Evolutionary conservation across 2,113 vertebrate genomes (phyloP), one percentile per base, ranked within the genome.

Genomic region (Elephas maximus): DNA sequence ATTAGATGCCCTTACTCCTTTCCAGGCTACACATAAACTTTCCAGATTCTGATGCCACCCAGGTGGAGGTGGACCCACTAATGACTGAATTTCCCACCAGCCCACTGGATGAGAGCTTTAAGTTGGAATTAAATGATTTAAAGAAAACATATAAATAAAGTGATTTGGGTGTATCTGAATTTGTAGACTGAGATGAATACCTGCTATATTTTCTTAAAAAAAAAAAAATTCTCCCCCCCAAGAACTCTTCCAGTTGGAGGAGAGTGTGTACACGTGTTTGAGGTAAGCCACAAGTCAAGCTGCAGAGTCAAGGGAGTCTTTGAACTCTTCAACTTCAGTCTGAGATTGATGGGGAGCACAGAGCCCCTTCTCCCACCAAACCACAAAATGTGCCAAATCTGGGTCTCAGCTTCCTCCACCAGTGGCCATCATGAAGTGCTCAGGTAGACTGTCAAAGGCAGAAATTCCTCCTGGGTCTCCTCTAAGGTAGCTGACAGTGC

Each of bases 71-170:
- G 14, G 67, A 88, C 69, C 62, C 74, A 81, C 17, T 44, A n/a
- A 77, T 37, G 60, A 45, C 71, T 78, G 28, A 63, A 74, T 85
- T 93, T 85, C 41, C 81, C 24, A 92, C n/a, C 26, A 81, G 51
- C 51, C 74, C 62, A 93, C 62, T 12, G 5, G 14, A 94, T 53
- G 73, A 63, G 65, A 48, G 14, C 53, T 96, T 79, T 48, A 48
- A 85, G 48, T 51, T n/a, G 37, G 67, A 96, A 92, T 90, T 90
- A 92, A 91, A 53, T 94, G 91, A 96, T 88, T 92, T 95, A 63
- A 97, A 92, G 45, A 90, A 93, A 96, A 93, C 51, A 96, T 23
- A 77, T 87, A 77, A 87, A 77, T 83, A 78, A 88, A 92, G n/a
- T 53, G 45, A 83, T 71, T 20, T 88, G 24, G 41, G 18, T 93